Evolutionary conservation across 64 coral and sea anemone species (phyloP).

Genomic region (Platygyra sinensis): DNA sequence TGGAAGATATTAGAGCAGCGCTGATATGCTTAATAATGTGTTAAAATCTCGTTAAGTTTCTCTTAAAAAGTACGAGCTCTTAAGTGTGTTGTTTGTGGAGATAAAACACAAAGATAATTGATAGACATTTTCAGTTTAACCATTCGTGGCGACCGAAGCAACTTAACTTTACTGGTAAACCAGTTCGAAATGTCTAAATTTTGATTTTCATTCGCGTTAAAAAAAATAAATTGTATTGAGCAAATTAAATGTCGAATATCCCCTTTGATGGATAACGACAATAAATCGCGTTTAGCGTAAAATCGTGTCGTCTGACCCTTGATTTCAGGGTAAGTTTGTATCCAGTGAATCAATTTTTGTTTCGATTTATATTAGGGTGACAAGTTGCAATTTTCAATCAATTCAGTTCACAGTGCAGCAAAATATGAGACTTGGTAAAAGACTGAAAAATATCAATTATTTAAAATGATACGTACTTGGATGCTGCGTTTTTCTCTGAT

Average conservation of each 20-base stretch:
- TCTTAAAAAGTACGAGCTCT: conserved; percentile 9
- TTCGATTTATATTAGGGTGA: background rate
- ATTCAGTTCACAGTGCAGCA: background rate
- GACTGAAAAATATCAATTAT: conserved; percentile 34
- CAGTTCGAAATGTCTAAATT: background rate
- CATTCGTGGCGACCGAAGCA: background rate
- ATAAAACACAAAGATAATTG: conserved; percentile 6
- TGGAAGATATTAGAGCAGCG: background rate
- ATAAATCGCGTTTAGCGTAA: background rate
- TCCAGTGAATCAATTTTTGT: background rate
- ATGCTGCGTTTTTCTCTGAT: background rate
- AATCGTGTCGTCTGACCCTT: background rate
- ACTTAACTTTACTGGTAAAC: background rate
- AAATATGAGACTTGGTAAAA: conserved; percentile 2
- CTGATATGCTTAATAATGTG: conserved; percentile 10
- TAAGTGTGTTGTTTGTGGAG: conserved; percentile 17
- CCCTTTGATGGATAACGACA: background rate
- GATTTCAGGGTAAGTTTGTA: background rate
- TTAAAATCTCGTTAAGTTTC: conserved; percentile 33
- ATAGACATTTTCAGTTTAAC: background rate
- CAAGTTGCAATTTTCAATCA: background rate
- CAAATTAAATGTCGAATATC: background rate
- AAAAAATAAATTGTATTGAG: background rate
- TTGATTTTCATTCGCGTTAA: background rate
- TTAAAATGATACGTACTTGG: background rate